Base-by-base conservation (phyloP, 2,113 vertebrate genomes). In the Larimichthys polyactis region DNA sequence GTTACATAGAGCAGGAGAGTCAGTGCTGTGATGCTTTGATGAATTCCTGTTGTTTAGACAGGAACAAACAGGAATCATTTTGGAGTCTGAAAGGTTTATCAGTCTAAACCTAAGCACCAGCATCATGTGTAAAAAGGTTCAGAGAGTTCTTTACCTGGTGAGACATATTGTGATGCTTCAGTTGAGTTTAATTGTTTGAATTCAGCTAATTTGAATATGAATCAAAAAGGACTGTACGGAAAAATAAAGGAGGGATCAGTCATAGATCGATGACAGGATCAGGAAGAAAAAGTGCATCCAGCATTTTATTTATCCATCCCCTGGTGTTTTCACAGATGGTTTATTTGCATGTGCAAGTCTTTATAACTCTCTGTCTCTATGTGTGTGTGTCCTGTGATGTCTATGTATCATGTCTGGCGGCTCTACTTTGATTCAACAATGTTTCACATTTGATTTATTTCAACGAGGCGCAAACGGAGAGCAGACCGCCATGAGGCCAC, bases 361-460 rank as follows among this genome's bases (percentile, higher is more conserved):
- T 81, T 70, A 11, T 78, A 67, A 72, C 52, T 72, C 70, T 76
- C 63, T 69, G 29, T 75, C 4, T 2, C 49, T 52, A 48, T 71
- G 71, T 75, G 71, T 76, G 72, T 76, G 69, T 71, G 58, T 58
- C 69, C 36, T 75, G 71, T n/a, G 20, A 75, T 75, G 75, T 85
- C 84, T 78, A 64, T 78, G 83, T 74, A 67, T 87, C 77, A 76
- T 71, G 66, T 87, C 83, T 85, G 80, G 79, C 63, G n/a, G 81
- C 59, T 62, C 40, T 55, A 36, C 87, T 92, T 89, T 92, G 76
- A 92, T 90, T 91, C 72, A 73, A 87, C 81, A 83, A 36, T 52
- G 72, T 78, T 92, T 92, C 91, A 88, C 81, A 86, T 92, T 86
- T 90, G 80, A 90, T 92, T 89, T 90, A 79, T 90, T 87, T 90